Base-by-base conservation (phyloP, 35 echinoderm and acorn worm genomes). In the Heliocidaris erythrogramma region DNA sequence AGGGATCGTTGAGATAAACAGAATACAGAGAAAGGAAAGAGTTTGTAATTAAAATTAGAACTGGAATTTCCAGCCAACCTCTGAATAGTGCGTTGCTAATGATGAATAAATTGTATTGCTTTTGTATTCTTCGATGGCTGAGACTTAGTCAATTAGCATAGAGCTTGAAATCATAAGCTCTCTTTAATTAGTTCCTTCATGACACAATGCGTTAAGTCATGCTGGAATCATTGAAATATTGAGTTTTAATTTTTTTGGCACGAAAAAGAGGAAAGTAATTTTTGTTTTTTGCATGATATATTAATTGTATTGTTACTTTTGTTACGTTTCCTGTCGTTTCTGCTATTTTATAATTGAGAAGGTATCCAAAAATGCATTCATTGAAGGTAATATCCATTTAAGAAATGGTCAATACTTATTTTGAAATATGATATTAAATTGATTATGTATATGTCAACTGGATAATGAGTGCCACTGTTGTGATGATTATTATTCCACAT, bases 401-500 rank as follows among this genome's bases (percentile, higher is more conserved):
- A 89, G 47, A 89, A 89, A 89, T 89, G 87, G 87, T 89, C 31
- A 32, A 89, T 89, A 47, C 31, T 89, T 89, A 89, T 89, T 89
- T 89, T 89, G 31, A 89, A 89, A 47, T 89, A 89, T 47, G 31
- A 89, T 30, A 89, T 89, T 47, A 89, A 89, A 32, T 89, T 89
- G 87, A 89, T n/a, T 89, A 89, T 89, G 87, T 89, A 86, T 32
- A 89, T 89, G 87, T 89, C 87, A 89, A 89, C 87, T 89, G 87
- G 29, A 21, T 14, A 88, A 89, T 32, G 32, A 47, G 31, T 10
- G 47, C 29, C 7, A 47, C 13, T 89, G 14, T 48, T 48, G 12
- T 89, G 7, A n/a, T 89, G 10, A 89, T 89, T 89, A 47, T 89
- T 42, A 42, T 42, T 42, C 35, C 35, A 42, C 35, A 42, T 42